Base-by-base conservation (phyloP, 2,113 vertebrate genomes). In the Chinchilla lanigera region DNA sequence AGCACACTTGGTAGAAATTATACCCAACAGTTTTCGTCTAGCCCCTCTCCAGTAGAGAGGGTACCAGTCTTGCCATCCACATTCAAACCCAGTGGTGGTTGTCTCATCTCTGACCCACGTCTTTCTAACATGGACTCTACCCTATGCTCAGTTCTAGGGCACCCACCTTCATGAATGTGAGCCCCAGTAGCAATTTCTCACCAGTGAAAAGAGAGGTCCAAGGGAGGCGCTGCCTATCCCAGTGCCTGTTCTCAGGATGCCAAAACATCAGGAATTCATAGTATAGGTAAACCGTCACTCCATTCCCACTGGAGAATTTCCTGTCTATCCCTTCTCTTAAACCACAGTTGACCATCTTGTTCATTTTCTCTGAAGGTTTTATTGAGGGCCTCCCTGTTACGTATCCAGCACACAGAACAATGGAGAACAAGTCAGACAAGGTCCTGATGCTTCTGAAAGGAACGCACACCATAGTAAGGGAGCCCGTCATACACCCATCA, bases 11-110 rank as follows among this genome's bases (percentile, higher is more conserved):
- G 11, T 75, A 11, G 71, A 91, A 84, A 86, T 22, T 3, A 90
- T 58, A 56, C 41, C 28, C 83, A n/a, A 41, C 19, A 69, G 44
- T 95, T 13, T 97, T 85, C 77, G 41, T 93, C 77, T 71, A 91
- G 16, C 73, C 26, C 17, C 58, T 41, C 3, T 58, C 26, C 33
- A 24, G 6, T 16, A 10, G 4, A 85, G 41, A 60, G 58, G 63
- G 44, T 80, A 19, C 20, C 41, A 50, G 47, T 50, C 12, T 20
- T 30, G 3, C 65, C 38, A 63, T 1, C 9, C 41, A 73, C 88
- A 78, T 2, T 52, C n/a, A 90, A 75, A 73, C 26, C 47, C 50
- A 38, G 22, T 3, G n/a, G 10, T 77, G 44, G 3, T 26, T 41
- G 30, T 86, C 41, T 82, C 60, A 67, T 82, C 60, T 90, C 17